phyloP scores from a whole-genome alignment of 2,113 vertebrate species.

The Eudyptes chrysolophus region DNA sequence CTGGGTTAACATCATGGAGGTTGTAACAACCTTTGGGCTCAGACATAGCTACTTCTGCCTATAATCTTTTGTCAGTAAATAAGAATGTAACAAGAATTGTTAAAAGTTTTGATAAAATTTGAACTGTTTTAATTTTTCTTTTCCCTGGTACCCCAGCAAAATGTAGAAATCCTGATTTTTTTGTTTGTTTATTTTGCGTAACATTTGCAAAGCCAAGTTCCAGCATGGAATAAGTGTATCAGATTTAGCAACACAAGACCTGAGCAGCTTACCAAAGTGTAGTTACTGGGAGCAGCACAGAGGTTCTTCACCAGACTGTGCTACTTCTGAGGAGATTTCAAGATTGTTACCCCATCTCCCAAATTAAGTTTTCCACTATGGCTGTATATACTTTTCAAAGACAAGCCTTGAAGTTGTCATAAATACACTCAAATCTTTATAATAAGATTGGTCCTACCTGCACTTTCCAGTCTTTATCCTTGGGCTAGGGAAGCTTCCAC shows the following conservation, averaged over 20 bases:
- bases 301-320: neutral
- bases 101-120: neutral
- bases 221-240: neutral
- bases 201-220: neutral
- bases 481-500: neutral
- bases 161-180: neutral
- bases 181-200: neutral
- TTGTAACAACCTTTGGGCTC: neutral
- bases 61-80: neutral
- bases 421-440: neutral
- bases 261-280: neutral
- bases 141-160: neutral
- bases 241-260: neutral
- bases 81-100: neutral
- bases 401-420: neutral
- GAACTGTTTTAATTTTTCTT: neutral
- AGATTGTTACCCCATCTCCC: no score
- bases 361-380: neutral
- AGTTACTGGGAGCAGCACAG: neutral
- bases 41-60: neutral
- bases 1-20: neutral
- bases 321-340: neutral
- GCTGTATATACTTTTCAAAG: neutral
- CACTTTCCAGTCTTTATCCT: neutral
- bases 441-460: neutral